Evolutionary conservation across 2,113 vertebrate species (phyloP), one percentile per base, ranked within the genome.

Genomic region (Sinocyclocheilus maitianheensis): DNA sequence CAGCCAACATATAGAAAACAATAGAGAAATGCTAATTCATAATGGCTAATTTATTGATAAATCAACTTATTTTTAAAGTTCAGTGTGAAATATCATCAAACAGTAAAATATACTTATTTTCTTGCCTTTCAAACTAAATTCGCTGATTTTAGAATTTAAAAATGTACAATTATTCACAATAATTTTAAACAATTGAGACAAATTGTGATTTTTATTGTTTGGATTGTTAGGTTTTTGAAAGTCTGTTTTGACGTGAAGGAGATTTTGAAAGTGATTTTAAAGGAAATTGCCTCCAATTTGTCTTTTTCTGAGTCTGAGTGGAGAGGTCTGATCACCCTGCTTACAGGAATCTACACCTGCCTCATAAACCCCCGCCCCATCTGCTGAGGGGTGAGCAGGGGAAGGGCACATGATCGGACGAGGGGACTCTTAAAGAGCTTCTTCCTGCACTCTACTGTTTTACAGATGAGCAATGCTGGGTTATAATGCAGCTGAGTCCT

Each of bases 291-390:
- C 37, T 43, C 37, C 0, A 72, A 1, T 72, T n/a, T 22, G 69
- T 72, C 37, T 72, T 4, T 4, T 20, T 18, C 34, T 12, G 20
- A 74, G 37, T 43, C 22, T n/a, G 40, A 74, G 13, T 13, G 71
- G 24, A 77, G 5, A 5, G 14, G 43, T 78, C 48, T 72, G 34
- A 62, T 85, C 71, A 74, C 22, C 48, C 63, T 82, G 43, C 71
- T 71, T 77, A 71, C 74, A 76, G 67, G 86, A 87, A 90, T 89
- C 85, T 76, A 26, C 90, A 91, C 81, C 88, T 90, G 87, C 72
- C 81, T 69, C 88, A 62, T 91, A 90, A 91, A 91, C 48, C 40
- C 43, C 62, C 62, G 55, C 40, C 65, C 83, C 69, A 26, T 16
- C 24, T 71, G 55, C 26, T 13, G 40, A 51, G 75, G 51, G 43